Conservation (phyloP, 2,797 vertebrate species). For the Rhynchotus rufescens region DNA sequence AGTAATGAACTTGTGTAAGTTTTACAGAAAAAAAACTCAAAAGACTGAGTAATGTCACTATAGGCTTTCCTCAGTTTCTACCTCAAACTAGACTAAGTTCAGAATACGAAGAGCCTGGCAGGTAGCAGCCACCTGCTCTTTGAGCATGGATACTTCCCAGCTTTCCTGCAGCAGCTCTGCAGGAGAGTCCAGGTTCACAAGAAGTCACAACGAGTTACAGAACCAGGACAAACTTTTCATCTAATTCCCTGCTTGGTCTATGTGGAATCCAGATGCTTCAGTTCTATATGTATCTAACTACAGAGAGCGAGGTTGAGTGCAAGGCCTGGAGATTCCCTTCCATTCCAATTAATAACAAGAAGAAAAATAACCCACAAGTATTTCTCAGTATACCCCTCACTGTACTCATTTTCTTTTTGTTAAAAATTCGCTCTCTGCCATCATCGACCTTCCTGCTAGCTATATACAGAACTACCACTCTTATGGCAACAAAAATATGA, state of each 20-base stretch:
- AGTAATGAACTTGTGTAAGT: background rate
- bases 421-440: background rate
- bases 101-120: background rate
- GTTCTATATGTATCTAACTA: background rate
- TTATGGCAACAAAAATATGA: background rate
- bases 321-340: background rate
- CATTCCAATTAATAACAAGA: background rate
- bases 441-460: background rate
- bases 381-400: accelerated
- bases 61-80: background rate
- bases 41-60: background rate
- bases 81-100: background rate
- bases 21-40: background rate
- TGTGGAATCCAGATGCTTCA: background rate
- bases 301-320: background rate
- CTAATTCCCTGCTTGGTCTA: background rate
- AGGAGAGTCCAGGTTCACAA: background rate
- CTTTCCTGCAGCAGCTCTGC: background rate
- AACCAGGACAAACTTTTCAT: background rate
- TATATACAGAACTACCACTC: background rate
- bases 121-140: background rate
- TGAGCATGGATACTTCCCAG: background rate
- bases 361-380: background rate
- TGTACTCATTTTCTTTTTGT: too few species aligned
- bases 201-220: background rate